These are phyloP conservation scores for Psix sp. DNA, from an alignment of 1,140 invertebrate genomes.

Conservation along the genomic window DNA sequence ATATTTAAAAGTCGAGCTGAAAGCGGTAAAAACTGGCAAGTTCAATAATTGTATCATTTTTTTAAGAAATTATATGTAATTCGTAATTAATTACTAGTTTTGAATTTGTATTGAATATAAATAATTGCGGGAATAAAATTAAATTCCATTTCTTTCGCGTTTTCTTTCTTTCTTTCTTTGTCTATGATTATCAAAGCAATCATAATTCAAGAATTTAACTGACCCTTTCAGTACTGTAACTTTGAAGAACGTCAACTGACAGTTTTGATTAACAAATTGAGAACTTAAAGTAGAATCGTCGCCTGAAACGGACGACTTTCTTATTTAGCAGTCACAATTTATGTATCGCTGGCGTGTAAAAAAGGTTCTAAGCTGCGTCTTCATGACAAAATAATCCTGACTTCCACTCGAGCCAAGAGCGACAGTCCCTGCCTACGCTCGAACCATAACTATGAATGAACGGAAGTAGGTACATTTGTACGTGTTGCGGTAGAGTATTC, in stretches of 20 bases:
- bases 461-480: constrained; percentile 40
- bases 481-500: constrained; percentile 18
- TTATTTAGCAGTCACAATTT: neutral
- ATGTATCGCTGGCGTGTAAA: neutral
- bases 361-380: neutral
- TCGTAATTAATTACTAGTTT: no score
- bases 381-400: constrained; percentile 22
- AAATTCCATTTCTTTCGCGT: no score
- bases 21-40: no score
- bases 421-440: constrained; percentile 34
- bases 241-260: constrained; percentile 3
- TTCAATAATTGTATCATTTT: no score
- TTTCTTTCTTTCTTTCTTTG: neutral
- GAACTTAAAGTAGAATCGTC: neutral
- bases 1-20: no score
- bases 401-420: constrained; percentile 26
- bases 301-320: neutral
- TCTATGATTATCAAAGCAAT: neutral
- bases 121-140: no score
- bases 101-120: no score
- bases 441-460: constrained; percentile 43
- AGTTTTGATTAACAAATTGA: constrained; percentile 7
- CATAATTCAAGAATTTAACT: no score
- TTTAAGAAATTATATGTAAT: no score
- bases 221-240: neutral